These are phyloP conservation scores for Archocentrus centrarchus DNA, from an alignment of 2,113 vertebrate genomes.

Conservation along the genomic window DNA sequence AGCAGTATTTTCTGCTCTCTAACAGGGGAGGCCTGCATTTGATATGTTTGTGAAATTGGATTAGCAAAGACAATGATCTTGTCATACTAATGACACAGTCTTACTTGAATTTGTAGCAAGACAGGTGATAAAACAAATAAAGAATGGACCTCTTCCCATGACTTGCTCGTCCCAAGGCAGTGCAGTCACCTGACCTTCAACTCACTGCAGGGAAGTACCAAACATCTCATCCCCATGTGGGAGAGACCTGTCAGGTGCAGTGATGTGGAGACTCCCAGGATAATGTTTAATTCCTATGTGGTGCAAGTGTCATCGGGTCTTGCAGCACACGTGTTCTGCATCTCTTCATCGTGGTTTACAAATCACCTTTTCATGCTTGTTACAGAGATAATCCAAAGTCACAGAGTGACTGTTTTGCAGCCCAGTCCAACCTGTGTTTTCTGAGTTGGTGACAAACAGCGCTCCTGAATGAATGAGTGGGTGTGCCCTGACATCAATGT, in stretches of 20 bases:
- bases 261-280: constrained; percentile 13
- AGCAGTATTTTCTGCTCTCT: neutral
- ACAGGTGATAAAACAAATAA: neutral
- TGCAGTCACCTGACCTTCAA: constrained; percentile 23
- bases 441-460: constrained; percentile 36
- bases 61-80: constrained; percentile 11
- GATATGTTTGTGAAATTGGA: neutral
- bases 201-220: neutral
- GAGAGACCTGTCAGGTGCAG: constrained; percentile 41
- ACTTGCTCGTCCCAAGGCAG: neutral
- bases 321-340: neutral
- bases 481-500: constrained; percentile 90
- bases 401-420: neutral
- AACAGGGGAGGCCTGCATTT: neutral
- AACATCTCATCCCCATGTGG: constrained; percentile 32
- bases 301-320: neutral
- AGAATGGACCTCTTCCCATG: neutral
- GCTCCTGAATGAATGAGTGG: constrained; percentile 84
- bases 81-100: neutral
- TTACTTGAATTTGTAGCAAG: neutral
- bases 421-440: constrained; percentile 2
- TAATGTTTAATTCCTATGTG: constrained; percentile 45
- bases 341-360: neutral
- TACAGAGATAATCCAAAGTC: constrained; percentile 16
- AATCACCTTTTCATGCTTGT: constrained; percentile 31